Evolutionary conservation across 2,888 invertebrate genomes (phyloP).

Genomic region (Calephelis perditalis): DNA sequence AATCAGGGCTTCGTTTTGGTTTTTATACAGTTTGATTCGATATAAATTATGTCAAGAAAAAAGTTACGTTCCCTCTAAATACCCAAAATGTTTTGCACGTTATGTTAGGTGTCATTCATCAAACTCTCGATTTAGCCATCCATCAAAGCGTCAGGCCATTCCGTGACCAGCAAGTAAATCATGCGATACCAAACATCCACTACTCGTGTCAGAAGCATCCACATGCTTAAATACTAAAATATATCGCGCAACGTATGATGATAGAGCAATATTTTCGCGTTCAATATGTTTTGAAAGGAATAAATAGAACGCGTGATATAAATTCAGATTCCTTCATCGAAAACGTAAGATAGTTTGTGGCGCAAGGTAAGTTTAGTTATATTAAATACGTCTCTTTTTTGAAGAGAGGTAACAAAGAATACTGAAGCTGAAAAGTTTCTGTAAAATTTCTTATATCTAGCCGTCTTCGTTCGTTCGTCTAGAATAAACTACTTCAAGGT

Average conservation of each 20-base stretch:
- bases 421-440: too few species aligned
- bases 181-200: constrained; percentile 8
- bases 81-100: background rate
- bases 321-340: background rate
- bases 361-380: too few species aligned
- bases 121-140: constrained; percentile 9
- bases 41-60: background rate
- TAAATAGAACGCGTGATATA: background rate
- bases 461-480: too few species aligned
- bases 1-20: too few species aligned
- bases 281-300: constrained; percentile 5
- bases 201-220: background rate
- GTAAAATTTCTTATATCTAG: too few species aligned
- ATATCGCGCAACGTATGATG: constrained; percentile 6
- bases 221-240: constrained; percentile 1
- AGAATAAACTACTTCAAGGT: too few species aligned
- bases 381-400: too few species aligned
- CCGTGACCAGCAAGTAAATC: constrained; percentile 16
- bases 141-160: constrained; percentile 13
- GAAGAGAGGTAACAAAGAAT: too few species aligned
- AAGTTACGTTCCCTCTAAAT: background rate
- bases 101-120: constrained; percentile 5
- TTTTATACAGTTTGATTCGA: too few species aligned
- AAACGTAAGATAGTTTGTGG: too few species aligned
- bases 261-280: background rate